Base-by-base conservation (phyloP, 2,888 invertebrate genomes). In the Phymatocera aterrima region DNA sequence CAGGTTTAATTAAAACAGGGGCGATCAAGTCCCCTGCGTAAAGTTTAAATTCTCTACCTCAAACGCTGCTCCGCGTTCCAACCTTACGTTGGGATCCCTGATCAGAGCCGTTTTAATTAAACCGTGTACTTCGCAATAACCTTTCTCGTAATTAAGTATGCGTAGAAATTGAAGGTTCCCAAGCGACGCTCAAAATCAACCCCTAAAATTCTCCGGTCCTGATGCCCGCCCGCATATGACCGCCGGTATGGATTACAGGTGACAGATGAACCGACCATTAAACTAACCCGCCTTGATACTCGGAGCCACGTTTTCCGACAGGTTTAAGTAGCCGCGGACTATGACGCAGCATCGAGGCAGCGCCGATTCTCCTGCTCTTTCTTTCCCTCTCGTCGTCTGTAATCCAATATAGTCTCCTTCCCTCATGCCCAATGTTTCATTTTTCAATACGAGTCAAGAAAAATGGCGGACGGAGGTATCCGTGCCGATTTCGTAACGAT, bases 71-170 rank as follows among this genome's bases (percentile, higher is more conserved):
- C 34, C 40, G 10, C 54, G 31, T 54, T 72, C 21, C 34, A 46
- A 5, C 72, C 54, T 64, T 64, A 46, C 68, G 24, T 75, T 75
- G 43, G 75, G 21, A 21, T 21, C 51, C 57, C 57, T 51, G 70
- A 72, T 72, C 75, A 57, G 75, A 57, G 57, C 75, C 40, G 75
- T 75, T 75, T 75, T 75, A 75, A 75, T 75, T 75, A 75, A 75
- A 75, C 40, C 75, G 75, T 75, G 75, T 75, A 75, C 75, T 75
- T 72, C 57, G 75, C 75, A 60, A 60, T 60, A 75, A 75, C 75
- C 31, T 75, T 75, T 57, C 40, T 51, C 40, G 12, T 60, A 60
- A 75, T 75, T 75, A 75, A 40, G 57, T 72, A 72, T 40, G 43
- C 57, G 57, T 57, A 75, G 72, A 72, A 72, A 72, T 72, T 72